Conservation (phyloP, 2,888 invertebrate species). For the Lissocephala sabroskyi region DNA sequence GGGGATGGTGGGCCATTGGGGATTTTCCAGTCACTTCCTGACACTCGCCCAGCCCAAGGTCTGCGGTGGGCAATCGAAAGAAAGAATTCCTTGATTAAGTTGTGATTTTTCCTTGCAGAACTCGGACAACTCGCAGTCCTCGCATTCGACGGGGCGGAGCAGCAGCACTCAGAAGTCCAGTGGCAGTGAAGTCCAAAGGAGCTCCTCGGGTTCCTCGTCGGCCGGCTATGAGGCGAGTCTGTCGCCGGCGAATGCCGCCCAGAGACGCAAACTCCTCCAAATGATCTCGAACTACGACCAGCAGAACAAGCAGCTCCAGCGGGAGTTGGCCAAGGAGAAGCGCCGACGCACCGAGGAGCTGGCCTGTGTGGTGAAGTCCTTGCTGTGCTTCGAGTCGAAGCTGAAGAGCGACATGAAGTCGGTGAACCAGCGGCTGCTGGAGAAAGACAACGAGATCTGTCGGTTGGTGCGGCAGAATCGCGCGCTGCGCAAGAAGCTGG, state of each 20-base stretch:
- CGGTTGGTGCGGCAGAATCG: slow-evolving; percentile 67
- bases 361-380: slow-evolving; percentile 70
- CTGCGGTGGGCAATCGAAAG: not conserved
- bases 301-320: slow-evolving; percentile 67
- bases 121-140: slow-evolving; percentile 63
- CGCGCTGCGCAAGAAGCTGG: slow-evolving; percentile 58
- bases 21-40: slow-evolving; percentile 31
- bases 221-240: slow-evolving; percentile 29
- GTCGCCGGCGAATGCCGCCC: slow-evolving; percentile 30
- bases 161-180: slow-evolving; percentile 33
- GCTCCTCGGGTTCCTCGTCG: slow-evolving; percentile 58
- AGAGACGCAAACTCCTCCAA: slow-evolving; percentile 65
- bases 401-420: slow-evolving; percentile 70
- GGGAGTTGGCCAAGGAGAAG: slow-evolving; percentile 70
- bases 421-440: slow-evolving; percentile 68
- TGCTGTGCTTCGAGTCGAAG: slow-evolving; percentile 70
- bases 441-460: slow-evolving; percentile 69
- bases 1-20: slow-evolving; percentile 33
- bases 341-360: slow-evolving; percentile 69
- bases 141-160: slow-evolving; percentile 39
- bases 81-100: no score
- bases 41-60: slow-evolving; percentile 32
- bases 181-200: slow-evolving; percentile 57
- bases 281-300: slow-evolving; percentile 68
- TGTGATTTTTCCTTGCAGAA: slow-evolving; percentile 40